Evolutionary conservation across 2,113 vertebrate genomes (phyloP).

Genomic region (Phalacrocorax pelagicus): DNA sequence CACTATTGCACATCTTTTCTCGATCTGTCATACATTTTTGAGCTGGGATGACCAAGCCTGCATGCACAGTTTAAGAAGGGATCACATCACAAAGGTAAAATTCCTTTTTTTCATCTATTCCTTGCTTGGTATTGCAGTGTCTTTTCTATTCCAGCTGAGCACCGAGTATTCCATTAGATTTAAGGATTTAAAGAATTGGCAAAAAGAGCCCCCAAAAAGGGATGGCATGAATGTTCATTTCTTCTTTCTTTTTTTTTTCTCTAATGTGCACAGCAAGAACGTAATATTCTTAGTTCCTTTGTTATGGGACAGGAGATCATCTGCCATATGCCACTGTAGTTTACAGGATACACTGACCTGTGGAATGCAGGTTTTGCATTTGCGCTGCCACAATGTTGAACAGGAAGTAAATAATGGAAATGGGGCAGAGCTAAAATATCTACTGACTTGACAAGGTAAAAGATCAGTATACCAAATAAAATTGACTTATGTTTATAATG

Average conservation of each 20-base stretch:
- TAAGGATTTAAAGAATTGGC: background rate
- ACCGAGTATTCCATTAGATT: background rate
- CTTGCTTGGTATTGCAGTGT: background rate
- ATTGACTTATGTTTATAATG: background rate
- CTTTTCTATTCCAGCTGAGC: background rate
- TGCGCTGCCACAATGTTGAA: rapidly evolving
- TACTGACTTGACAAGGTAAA: background rate
- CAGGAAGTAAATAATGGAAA: background rate
- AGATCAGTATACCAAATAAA: background rate
- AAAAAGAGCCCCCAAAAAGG: background rate
- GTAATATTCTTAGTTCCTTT: background rate
- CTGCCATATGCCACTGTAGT: rapidly evolving
- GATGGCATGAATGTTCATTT: background rate
- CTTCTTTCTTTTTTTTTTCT: background rate
- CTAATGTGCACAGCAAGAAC: background rate
- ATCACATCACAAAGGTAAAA: background rate
- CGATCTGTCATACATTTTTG: background rate
- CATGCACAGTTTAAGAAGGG: background rate
- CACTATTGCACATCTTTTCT: background rate
- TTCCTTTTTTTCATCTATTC: background rate
- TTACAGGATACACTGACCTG: background rate
- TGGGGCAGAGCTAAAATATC: background rate
- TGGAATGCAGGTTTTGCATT: background rate
- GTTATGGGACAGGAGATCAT: background rate
- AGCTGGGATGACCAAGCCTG: background rate